Base-by-base conservation (phyloP, 2,113 vertebrate species). In the Nyctibius bracteatus region DNA sequence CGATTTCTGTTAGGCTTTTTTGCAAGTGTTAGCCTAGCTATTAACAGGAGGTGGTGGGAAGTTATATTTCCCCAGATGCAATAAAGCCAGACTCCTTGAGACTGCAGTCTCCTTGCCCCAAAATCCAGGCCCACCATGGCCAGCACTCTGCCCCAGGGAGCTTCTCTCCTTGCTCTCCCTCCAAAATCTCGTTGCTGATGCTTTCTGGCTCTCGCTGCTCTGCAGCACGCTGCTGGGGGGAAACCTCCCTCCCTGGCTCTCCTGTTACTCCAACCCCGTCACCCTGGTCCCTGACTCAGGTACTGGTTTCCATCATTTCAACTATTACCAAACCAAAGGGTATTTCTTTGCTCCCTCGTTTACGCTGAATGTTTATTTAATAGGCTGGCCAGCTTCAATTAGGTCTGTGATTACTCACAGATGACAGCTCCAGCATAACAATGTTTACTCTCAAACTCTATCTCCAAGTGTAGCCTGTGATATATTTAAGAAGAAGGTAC, bases 301-400 rank as follows among this genome's bases (percentile, higher is more conserved):
- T 59, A 25, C 82, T 55, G 20, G 57, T 57, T 95, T 92, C 83
- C 74, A 46, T 94, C 84, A 78, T 96, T 95, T 85, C 92, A 52
- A 71, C 94, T 92, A 70, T 94, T 84, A 65, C 92, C 71, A 72
- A 94, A 91, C 77, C 63, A 92, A 90, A 92, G 88, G 68, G 81
- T 95, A 51, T 96, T 96, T 96, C 96, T 96, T 94, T 89, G 88
- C 88, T 96, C 77, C 91, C 62, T 95, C 46, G 12, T 94, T 96
- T 94, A 92, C 12, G 62, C 94, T 66, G 70, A 81, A 96, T 96
- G 89, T 97, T 97, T 96, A 95, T 96, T 96, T 96, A 97, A 96
- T 96, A 87, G 83, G 93, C 89, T 92, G 94, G 91, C 91, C 94
- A 97, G 88, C 96, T 96, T 95, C 95, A 95, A 85, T 96, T 95